These are phyloP conservation scores for Heliangelus exortis DNA, from an alignment of 2,797 vertebrate species.

Conservation along the genomic window DNA sequence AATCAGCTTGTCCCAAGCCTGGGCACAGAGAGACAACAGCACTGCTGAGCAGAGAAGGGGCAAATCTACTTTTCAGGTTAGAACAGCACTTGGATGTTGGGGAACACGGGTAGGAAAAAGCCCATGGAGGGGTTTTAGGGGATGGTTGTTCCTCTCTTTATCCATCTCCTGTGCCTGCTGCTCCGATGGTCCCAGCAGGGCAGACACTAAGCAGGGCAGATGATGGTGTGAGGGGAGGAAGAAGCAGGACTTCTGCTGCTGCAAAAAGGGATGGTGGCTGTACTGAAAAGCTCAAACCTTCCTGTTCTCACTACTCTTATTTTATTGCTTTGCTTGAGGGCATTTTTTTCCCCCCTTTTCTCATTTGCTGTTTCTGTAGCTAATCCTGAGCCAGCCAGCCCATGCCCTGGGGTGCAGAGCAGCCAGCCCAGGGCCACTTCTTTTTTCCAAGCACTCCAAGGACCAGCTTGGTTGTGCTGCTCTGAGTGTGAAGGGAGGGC, in stretches of 20 bases:
- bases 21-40: constrained; percentile 37
- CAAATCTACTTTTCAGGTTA: constrained; percentile 63
- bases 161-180: not conserved
- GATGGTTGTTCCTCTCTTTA: not conserved
- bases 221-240: not conserved
- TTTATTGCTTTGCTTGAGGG: not conserved
- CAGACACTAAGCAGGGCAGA: not conserved
- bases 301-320: not conserved
- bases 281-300: not conserved
- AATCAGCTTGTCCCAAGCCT: constrained; percentile 29
- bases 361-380: not conserved
- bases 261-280: not conserved
- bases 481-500: not conserved
- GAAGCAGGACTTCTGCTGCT: not conserved
- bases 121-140: not conserved
- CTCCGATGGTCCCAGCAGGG: not conserved
- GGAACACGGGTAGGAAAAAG: constrained; percentile 21
- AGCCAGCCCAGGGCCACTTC: not conserved
- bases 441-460: not conserved
- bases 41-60: constrained; percentile 56
- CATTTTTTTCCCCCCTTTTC: not conserved
- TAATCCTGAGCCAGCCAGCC: not conserved
- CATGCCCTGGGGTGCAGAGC: not conserved
- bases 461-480: not conserved
- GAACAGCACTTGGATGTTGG: constrained; percentile 38